Conservation (phyloP, 2,797 vertebrate species). For the Pithecia hirsuta region DNA sequence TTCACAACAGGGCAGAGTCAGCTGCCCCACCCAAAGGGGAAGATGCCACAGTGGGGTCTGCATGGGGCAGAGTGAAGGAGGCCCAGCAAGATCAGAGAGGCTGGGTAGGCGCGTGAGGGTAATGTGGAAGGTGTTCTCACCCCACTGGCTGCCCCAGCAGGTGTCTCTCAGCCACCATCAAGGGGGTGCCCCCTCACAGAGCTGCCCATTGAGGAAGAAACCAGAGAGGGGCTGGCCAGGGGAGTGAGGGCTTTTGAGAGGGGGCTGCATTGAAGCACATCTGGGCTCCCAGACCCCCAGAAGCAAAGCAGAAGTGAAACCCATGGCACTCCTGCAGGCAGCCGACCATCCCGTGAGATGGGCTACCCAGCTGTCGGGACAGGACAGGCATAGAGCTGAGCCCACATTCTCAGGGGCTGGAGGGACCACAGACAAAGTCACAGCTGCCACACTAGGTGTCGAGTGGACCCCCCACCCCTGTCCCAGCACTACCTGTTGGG, state of each 20-base stretch:
- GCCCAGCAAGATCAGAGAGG: background rate
- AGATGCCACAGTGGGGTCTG: background rate
- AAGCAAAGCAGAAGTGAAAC: background rate
- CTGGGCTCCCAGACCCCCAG: background rate
- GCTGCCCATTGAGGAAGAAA: background rate
- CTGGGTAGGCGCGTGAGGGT: too few species aligned
- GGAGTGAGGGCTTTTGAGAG: background rate
- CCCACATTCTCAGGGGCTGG: background rate
- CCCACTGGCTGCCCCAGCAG: background rate
- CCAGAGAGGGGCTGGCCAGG: accelerated
- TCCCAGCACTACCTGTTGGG: conserved; percentile 90
- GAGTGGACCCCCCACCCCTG: background rate
- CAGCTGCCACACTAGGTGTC: accelerated
- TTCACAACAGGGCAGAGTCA: background rate
- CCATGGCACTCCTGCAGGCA: background rate
- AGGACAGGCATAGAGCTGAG: background rate
- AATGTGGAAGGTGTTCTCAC: background rate
- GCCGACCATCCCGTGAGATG: background rate
- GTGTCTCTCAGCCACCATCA: background rate
- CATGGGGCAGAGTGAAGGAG: background rate
- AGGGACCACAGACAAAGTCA: background rate
- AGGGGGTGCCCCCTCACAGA: background rate
- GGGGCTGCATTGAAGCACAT: background rate
- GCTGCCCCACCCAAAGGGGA: background rate
- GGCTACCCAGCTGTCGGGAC: too few species aligned